phyloP scores from a whole-genome alignment of 2,797 vertebrate genomes.

The Eutrigla gurnardus region DNA sequence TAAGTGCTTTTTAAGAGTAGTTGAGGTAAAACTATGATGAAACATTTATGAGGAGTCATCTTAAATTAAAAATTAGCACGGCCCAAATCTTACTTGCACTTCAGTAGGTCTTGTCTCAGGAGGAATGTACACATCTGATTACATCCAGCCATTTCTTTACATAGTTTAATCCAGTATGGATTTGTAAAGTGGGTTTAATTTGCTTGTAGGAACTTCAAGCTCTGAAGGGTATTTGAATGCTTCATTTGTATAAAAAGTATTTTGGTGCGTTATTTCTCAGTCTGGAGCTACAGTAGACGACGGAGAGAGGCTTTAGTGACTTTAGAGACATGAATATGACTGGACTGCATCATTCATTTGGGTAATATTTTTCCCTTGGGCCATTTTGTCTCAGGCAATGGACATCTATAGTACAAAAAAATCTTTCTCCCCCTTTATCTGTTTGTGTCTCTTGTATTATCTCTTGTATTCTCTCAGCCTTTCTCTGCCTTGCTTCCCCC shows the following conservation, averaged over 20 bases:
- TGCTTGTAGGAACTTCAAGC: not conserved
- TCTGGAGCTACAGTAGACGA: not conserved
- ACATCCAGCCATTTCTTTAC: not conserved
- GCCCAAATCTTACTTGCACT: not conserved
- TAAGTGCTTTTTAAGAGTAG: slow-evolving; percentile 7
- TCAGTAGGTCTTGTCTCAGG: not conserved
- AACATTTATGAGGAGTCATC: slow-evolving; percentile 27
- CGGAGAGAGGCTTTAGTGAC: not conserved
- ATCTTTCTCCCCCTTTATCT: slow-evolving; percentile 7
- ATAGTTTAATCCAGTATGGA: not conserved
- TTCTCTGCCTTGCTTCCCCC: slow-evolving; percentile 18
- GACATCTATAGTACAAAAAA: slow-evolving; percentile 31
- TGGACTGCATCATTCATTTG: slow-evolving; percentile 37
- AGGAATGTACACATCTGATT: not conserved
- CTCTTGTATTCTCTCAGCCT: slow-evolving; percentile 11
- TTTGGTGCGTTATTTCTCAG: slow-evolving; percentile 16
- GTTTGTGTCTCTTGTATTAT: slow-evolving; percentile 1
- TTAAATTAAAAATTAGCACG: slow-evolving; percentile 4
- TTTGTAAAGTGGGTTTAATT: not conserved
- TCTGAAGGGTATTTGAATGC: not conserved
- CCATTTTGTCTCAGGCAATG: slow-evolving; percentile 24
- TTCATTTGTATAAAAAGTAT: not conserved
- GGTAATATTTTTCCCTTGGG: slow-evolving; percentile 32
- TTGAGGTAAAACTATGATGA: slow-evolving; percentile 13
- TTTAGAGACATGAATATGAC: slow-evolving; percentile 35